Evolutionary conservation across 2,888 invertebrate species (phyloP), one percentile per base, ranked within the genome.

Genomic region (Hyposoter dolosus): DNA sequence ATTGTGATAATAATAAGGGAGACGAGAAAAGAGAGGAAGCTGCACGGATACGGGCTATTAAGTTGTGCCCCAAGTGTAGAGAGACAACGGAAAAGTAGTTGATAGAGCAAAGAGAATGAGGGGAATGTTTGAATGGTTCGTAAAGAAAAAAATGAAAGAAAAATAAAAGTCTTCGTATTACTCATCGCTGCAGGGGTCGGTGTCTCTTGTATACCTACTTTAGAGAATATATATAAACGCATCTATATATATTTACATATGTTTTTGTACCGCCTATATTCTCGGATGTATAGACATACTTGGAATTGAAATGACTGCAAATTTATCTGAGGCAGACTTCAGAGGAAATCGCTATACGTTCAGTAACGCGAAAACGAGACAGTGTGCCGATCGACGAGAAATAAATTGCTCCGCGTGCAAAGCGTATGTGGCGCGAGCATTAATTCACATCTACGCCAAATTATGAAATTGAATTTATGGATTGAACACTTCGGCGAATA

Each of bases 41-140:
- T 85, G 71, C 82, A 77, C 85, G 82, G 85, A 85, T 75, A 71
- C 75, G 82, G 85, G 45, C 75, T 78, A 85, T 85, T 82, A 75
- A 82, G 12, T 79, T 60, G 68, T 63, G 35, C 78, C 60, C 63
- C 79, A 7, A 63, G 60, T 4, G 23, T 32, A 12, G 43, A 28
- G 66, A 74, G 82, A 35, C 71, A 71, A 66, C 45, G 45, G 60
- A 63, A 68, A 12, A 23, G 76, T 28, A 66, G 72, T 65, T 74
- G 66, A 40, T 40, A 40, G 66, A 72, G 74, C 32, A 65, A 56
- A 63, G 19, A 68, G 45, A 68, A 82, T 32, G 68, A 69, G 74
- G 79, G 65, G 66, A 65, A 74, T 76, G 43, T 71, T 65, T 76
- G 23, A 66, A 71, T 68, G 81, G 56, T 81, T 66, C 65, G 66